Percentiles rank a stretch among this genome's conserved stretches.
phyloP scores from a whole-genome alignment of 2,797 vertebrate species.

The Anguilla anguilla region DNA sequence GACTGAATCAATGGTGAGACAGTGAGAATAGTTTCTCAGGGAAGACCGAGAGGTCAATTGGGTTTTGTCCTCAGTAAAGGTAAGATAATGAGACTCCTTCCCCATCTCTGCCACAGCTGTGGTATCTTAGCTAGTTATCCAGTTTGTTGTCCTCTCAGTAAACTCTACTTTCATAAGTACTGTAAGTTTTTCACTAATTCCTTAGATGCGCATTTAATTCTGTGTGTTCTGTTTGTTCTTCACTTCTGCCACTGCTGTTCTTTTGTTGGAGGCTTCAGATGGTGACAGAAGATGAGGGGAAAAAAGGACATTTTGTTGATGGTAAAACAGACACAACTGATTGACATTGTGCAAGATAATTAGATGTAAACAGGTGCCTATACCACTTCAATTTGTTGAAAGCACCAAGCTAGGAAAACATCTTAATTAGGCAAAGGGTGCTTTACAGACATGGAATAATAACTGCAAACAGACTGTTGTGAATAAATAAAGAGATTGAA shows the following conservation, averaged over 20 bases:
- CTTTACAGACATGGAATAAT: background rate
- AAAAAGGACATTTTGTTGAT: background rate
- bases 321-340: background rate
- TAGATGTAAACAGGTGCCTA: background rate
- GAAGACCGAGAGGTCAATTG: background rate
- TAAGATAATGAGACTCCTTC: background rate
- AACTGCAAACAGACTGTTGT: background rate
- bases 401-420: background rate
- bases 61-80: background rate
- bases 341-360: background rate
- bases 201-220: background rate
- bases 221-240: background rate
- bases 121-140: background rate
- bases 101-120: background rate
- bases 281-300: background rate
- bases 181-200: background rate
- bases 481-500: background rate
- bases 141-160: background rate
- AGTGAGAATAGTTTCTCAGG: background rate
- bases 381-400: conserved; percentile 3
- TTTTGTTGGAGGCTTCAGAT: background rate
- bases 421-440: conserved; percentile 1
- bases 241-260: background rate
- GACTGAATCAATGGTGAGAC: background rate
- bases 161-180: background rate